These are phyloP conservation scores for Megamerina dolium DNA, from an alignment of 2,888 invertebrate species.

Conservation along the genomic window DNA sequence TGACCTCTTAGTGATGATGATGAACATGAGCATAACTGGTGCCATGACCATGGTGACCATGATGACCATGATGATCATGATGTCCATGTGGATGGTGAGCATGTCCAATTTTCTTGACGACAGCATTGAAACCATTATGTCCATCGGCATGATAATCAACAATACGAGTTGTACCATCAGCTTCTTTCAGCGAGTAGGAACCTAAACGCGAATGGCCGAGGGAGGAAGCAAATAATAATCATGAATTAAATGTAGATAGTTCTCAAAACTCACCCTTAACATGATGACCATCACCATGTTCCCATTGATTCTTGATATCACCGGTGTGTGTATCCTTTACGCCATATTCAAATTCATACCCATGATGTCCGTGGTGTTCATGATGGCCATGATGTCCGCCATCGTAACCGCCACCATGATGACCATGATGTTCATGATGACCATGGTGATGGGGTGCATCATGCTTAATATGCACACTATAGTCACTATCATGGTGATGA, in stretches of 20 bases:
- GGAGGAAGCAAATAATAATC: too few species aligned
- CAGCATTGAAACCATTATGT: too few species aligned
- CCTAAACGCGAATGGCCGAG: too few species aligned
- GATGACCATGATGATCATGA: constrained; percentile 26
- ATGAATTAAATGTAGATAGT: too few species aligned
- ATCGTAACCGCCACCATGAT: too few species aligned
- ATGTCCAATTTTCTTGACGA: constrained; percentile 51
- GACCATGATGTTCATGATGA: constrained; percentile 5
- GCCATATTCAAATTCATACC: constrained; percentile 50
- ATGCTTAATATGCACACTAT: too few species aligned
- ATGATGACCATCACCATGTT: constrained; percentile 51
- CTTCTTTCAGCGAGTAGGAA: constrained; percentile 50
- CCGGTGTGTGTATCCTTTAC: constrained; percentile 51
- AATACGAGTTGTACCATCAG: constrained; percentile 52
- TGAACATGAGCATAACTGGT: too few species aligned
- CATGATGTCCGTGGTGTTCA: constrained; percentile 48
- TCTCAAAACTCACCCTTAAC: constrained; percentile 50
- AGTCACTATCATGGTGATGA: too few species aligned
- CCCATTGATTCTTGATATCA: constrained; percentile 50
- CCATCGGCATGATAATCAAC: constrained; percentile 52
- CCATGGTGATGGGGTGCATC: constrained; percentile 21
- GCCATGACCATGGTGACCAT: too few species aligned
- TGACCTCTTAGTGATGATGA: too few species aligned
- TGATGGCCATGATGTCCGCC: constrained; percentile 12
- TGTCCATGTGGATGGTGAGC: constrained; percentile 38